Evolutionary conservation across 1,140 invertebrate species (phyloP), one percentile per base, ranked within the genome.

Genomic region (Stratiolaelaps scimitus): DNA sequence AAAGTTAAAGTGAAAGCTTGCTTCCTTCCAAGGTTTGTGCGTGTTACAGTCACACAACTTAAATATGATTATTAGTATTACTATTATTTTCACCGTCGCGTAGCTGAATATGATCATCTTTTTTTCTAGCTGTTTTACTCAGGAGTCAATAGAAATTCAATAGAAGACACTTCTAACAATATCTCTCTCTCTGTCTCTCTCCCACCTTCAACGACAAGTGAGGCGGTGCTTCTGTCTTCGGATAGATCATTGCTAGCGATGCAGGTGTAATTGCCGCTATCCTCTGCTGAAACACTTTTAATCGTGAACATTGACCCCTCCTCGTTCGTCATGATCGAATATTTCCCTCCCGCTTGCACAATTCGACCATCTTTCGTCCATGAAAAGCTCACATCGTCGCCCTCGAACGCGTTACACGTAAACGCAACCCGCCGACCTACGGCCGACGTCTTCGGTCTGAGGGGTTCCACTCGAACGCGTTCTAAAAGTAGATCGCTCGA

Each of bases 361-460:
- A 60, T 60, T 60, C 53, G 13, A 29, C 53, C 53, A 34, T 60
- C 23, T 60, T 60, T 60, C 2, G 53, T 19, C 53, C 53, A 60
- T 4, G 53, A 60, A 26, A 60, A 60, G 2, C 53, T 26, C 26
- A 60, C 53, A 17, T 10, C 26, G 34, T 60, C 53, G 6, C 53
- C 53, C 26, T 60, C 53, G 15, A 29, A 60, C 1, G 53, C 53
- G 10, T 60, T 60, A 23, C 53, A 60, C 26, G 53, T 60, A 34
- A 60, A 60, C 1, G 53, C 53, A 60, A 60, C 53, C 26, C 53
- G 26, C 20, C 34, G 26, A 34, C 53, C 53, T 29, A 60, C 23
- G 15, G 15, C 26, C 1, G 53, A 29, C 23, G 17, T 60, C 53
- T 26, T 60, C 13, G 53, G 20, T 19, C 15, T 34, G 26, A 60